phyloP scores from a whole-genome alignment of 2,113 vertebrate species.

The Marcusenius ussheri region DNA sequence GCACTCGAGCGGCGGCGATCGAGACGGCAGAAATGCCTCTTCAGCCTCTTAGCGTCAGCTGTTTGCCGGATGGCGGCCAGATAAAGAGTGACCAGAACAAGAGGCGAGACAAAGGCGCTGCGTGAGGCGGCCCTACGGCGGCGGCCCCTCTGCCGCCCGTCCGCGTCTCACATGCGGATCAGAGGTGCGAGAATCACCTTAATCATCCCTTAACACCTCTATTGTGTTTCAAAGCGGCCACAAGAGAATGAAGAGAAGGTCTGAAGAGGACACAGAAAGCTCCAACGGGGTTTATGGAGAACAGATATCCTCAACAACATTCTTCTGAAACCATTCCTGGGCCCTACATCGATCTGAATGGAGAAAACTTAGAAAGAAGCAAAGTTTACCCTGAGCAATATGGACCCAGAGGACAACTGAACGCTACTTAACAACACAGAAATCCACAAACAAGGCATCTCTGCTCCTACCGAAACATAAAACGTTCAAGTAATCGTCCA shows the following conservation, averaged over 20 bases:
- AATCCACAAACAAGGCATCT: neutral
- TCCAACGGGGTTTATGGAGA: neutral
- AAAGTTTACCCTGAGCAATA: neutral
- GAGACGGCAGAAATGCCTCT: neutral
- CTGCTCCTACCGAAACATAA: neutral
- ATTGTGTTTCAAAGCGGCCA: neutral
- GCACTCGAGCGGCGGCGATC: neutral
- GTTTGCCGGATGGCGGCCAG: neutral
- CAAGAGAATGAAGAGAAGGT: neutral
- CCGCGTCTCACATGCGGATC: neutral
- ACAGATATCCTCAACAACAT: neutral
- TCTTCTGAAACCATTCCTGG: neutral
- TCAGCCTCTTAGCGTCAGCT: neutral
- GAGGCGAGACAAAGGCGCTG: neutral
- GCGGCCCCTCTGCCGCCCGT: neutral
- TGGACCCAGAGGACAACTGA: neutral
- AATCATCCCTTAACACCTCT: neutral
- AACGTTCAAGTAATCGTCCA: neutral
- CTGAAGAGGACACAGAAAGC: constrained; percentile 52
- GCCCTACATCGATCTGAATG: neutral
- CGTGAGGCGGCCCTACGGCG: neutral
- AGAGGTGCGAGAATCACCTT: neutral
- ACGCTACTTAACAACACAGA: neutral
- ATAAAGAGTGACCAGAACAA: neutral
- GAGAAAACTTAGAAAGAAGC: neutral